Evolutionary conservation across 2,797 vertebrate species (phyloP).

Genomic region (Pseudomugil tenellus): DNA sequence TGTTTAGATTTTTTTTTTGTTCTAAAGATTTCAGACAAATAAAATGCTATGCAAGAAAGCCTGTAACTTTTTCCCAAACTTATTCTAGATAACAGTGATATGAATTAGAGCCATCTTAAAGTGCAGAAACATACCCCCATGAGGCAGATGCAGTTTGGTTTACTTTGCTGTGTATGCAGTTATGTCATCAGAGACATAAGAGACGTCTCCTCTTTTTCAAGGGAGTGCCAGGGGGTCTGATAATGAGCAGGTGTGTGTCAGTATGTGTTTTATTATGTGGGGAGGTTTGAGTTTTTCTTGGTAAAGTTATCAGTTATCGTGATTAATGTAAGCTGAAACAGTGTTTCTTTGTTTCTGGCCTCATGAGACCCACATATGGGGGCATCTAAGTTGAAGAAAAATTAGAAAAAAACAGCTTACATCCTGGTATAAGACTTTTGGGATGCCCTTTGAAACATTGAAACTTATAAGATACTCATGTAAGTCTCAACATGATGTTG

Average conservation of each 20-base stretch:
- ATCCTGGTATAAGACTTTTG: neutral
- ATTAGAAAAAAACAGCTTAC: neutral
- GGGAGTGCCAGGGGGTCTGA: conserved; percentile 6
- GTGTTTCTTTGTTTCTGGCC: neutral
- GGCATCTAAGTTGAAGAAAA: neutral
- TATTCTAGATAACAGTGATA: neutral
- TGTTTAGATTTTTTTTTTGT: neutral
- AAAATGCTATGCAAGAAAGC: neutral
- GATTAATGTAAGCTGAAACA: neutral
- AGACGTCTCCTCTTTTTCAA: neutral
- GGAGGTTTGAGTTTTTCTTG: neutral
- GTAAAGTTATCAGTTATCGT: neutral
- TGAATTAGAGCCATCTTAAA: neutral
- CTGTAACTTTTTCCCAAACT: neutral
- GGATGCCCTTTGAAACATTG: neutral
- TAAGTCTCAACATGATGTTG: neutral
- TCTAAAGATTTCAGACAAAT: too few relatives aligned
- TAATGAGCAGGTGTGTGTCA: conserved; percentile 6
- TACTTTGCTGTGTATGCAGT: neutral
- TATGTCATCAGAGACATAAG: neutral
- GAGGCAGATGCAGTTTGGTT: neutral
- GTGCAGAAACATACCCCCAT: too few relatives aligned
- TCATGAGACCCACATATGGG: neutral
- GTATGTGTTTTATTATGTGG: neutral
- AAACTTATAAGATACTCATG: neutral